A percentile compares a stretch with the other conserved stretches of the same genome.
These are phyloP conservation scores for Crematogaster levior DNA, from an alignment of 2,888 invertebrate species.

Conservation along the genomic window DNA sequence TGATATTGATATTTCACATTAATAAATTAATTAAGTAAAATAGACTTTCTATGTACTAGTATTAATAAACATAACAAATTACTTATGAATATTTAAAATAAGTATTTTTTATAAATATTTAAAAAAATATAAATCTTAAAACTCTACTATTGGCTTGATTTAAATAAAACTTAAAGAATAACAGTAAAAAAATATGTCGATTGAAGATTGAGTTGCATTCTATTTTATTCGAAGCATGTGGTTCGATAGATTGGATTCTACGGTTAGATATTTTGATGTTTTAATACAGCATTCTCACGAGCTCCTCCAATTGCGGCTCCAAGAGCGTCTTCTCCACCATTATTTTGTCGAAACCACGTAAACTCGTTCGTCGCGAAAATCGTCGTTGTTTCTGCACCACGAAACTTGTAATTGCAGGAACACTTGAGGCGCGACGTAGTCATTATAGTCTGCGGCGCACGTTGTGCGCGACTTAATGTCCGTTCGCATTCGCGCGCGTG, in stretches of 20 bases:
- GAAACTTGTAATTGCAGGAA: slow-evolving; percentile 71
- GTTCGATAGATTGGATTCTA: background rate
- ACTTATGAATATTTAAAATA: background rate
- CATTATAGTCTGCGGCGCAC: slow-evolving; percentile 30
- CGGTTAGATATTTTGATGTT: slow-evolving; percentile 3
- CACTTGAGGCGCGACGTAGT: slow-evolving; percentile 53
- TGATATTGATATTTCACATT: background rate
- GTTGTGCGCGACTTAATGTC: slow-evolving; percentile 35
- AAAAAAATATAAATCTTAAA: background rate
- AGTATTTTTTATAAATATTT: background rate
- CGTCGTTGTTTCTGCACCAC: slow-evolving; percentile 36
- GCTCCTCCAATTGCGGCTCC: background rate
- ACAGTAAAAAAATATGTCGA: background rate
- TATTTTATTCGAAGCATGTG: background rate
- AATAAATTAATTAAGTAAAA: background rate
- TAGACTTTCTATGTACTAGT: too few relatives aligned
- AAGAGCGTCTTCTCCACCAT: slow-evolving; percentile 31
- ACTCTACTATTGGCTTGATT: background rate
- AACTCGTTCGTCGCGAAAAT: slow-evolving; percentile 59
- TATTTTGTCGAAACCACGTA: slow-evolving; percentile 53
- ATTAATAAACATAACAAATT: background rate
- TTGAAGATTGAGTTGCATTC: background rate
- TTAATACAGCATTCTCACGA: background rate
- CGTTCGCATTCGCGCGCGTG: background rate
- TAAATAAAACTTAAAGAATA: background rate